These are phyloP conservation scores for Rousettus madagascariensis DNA, from an alignment of 2,797 vertebrate genomes.

Conservation along the genomic window DNA sequence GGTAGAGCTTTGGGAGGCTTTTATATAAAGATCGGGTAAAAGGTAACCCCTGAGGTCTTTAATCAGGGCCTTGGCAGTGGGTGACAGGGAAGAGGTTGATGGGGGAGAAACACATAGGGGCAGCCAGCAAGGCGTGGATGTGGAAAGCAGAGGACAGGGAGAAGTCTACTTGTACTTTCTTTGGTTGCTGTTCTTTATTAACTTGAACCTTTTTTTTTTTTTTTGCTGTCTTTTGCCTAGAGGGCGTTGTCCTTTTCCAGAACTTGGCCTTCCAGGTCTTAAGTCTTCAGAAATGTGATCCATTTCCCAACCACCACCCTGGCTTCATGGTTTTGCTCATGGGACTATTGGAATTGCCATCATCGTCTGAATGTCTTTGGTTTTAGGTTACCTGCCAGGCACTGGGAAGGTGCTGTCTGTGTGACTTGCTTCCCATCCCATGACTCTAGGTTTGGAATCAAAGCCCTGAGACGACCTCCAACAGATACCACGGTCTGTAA, in stretches of 20 bases:
- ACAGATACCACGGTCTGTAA: neutral
- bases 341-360: neutral
- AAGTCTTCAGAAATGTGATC: slow-evolving; percentile 1
- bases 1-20: neutral
- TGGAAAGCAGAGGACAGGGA: neutral
- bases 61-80: neutral
- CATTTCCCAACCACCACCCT: neutral
- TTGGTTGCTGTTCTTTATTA: neutral
- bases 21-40: neutral
- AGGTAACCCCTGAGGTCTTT: neutral
- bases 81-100: neutral
- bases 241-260: neutral
- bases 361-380: neutral
- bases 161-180: neutral
- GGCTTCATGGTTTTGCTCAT: neutral
- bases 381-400: slow-evolving; percentile 35
- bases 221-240: neutral
- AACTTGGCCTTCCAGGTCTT: neutral
- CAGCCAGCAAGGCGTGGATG: too few species aligned
- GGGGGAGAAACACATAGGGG: neutral
- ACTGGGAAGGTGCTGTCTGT: neutral
- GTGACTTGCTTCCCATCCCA: neutral
- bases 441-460: slow-evolving; percentile 12
- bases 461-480: neutral
- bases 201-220: neutral